Conservation (phyloP, 2,888 invertebrate species). For the Drosophila seclusa region DNA sequence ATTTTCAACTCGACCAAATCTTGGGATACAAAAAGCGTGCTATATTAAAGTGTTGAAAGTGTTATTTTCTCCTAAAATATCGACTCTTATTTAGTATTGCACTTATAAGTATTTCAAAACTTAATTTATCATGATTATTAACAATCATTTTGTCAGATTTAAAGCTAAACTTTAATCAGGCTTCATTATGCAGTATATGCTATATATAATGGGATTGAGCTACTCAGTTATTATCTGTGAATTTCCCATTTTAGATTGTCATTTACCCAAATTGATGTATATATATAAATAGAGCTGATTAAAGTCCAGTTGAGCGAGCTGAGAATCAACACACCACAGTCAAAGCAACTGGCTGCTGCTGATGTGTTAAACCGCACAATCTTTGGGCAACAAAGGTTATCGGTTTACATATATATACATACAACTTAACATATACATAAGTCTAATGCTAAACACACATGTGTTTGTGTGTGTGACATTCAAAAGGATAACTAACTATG, state of each 20-base stretch:
- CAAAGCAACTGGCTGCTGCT: slow-evolving; percentile 37
- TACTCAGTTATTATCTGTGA: neutral
- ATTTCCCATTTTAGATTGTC: slow-evolving; percentile 1
- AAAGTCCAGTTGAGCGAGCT: slow-evolving; percentile 19
- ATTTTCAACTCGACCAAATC: slow-evolving; percentile 19
- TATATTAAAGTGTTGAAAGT: neutral
- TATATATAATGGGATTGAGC: slow-evolving; percentile 6
- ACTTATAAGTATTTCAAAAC: neutral
- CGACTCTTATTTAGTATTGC: neutral
- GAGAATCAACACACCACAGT: slow-evolving; percentile 43
- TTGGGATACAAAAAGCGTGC: slow-evolving; percentile 33
- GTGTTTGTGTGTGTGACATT: slow-evolving; percentile 48
- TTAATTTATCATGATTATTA: neutral
- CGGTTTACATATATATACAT: slow-evolving; percentile 16
- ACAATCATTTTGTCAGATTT: neutral
- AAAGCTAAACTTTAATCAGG: neutral
- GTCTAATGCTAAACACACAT: slow-evolving; percentile 17
- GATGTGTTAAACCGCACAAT: slow-evolving; percentile 40
- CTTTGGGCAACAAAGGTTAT: slow-evolving; percentile 52
- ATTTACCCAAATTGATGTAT: neutral
- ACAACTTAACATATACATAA: slow-evolving; percentile 6
- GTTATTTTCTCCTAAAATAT: neutral
- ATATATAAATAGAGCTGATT: slow-evolving; percentile 21
- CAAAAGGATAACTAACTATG: slow-evolving; percentile 72
- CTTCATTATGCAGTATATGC: slow-evolving; percentile 1